Percentiles rank a stretch among this genome's conserved stretches.
These are phyloP conservation scores for Mirounga angustirostris DNA, from an alignment of 2,113 vertebrate species.

Conservation along the genomic window DNA sequence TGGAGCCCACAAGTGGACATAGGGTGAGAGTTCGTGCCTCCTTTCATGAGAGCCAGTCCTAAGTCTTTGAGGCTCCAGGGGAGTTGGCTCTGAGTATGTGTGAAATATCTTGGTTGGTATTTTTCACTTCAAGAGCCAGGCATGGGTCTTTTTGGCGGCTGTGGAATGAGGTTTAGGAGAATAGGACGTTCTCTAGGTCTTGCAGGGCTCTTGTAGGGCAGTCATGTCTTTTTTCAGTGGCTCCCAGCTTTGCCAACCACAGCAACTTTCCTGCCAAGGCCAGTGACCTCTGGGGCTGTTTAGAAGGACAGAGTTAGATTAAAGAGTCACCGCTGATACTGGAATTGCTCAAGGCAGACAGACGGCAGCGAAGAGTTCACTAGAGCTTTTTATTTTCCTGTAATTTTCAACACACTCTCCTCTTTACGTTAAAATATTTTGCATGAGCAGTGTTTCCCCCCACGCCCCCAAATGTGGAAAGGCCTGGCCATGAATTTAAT, in stretches of 20 bases:
- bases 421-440: neutral
- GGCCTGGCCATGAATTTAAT: neutral
- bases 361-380: neutral
- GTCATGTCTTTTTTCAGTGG: neutral
- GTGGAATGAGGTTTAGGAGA: neutral
- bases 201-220: neutral
- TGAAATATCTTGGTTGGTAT: neutral
- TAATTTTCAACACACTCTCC: neutral
- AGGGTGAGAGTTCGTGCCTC: constrained; percentile 11
- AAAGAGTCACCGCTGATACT: neutral
- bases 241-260: neutral
- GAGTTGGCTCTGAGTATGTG: neutral
- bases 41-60: neutral
- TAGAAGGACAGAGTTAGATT: constrained; percentile 16
- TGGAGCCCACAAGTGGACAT: neutral
- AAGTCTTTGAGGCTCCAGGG: neutral
- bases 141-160: neutral
- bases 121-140: neutral
- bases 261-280: constrained; percentile 19
- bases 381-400: neutral
- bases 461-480: neutral
- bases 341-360: neutral
- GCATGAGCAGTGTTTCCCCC: too few species aligned
- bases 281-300: neutral
- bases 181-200: neutral